Percentiles rank a stretch among this genome's conserved stretches.
phyloP scores from a whole-genome alignment of 2,888 invertebrate species.

The Heliconius aoede region DNA sequence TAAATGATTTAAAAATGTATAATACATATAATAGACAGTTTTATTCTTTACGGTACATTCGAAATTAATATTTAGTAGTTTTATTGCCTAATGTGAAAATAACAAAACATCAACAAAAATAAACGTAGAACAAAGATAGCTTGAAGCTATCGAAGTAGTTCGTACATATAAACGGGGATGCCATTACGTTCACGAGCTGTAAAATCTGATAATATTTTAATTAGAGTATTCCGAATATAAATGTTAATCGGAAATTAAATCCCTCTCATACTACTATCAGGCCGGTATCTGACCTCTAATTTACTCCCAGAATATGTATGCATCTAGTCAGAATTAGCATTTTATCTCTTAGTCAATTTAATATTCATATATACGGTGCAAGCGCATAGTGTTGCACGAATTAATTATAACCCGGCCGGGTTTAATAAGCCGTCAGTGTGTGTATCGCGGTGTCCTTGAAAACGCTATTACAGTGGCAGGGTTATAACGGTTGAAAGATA shows the following conservation, averaged over 20 bases:
- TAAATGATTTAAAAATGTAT: neutral
- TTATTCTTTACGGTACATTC: neutral
- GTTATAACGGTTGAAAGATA: slow-evolving; percentile 38
- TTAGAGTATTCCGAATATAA: slow-evolving; percentile 28
- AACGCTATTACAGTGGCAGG: slow-evolving; percentile 38
- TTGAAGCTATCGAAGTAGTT: slow-evolving; percentile 32
- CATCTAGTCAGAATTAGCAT: slow-evolving; percentile 74
- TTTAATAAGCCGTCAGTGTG: slow-evolving; percentile 46
- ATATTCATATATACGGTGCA: slow-evolving; percentile 78
- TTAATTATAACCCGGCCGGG: slow-evolving; percentile 66
- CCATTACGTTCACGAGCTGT: slow-evolving; percentile 30
- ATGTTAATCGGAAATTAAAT: slow-evolving; percentile 54
- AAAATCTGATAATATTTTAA: slow-evolving; percentile 30
- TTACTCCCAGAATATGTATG: slow-evolving; percentile 67
- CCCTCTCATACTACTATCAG: slow-evolving; percentile 49
- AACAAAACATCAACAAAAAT: neutral
- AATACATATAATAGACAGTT: too few species aligned
- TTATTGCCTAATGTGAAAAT: neutral
- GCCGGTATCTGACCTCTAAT: slow-evolving; percentile 64
- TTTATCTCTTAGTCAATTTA: slow-evolving; percentile 78
- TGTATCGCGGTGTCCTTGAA: slow-evolving; percentile 43
- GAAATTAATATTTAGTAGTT: neutral
- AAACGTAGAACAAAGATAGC: neutral
- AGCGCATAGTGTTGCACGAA: slow-evolving; percentile 68
- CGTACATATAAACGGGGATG: slow-evolving; percentile 1